Conservation (phyloP, 30 jellyfish, hydroid and myxozoan genomes). For the Hydractinia echinata region DNA sequence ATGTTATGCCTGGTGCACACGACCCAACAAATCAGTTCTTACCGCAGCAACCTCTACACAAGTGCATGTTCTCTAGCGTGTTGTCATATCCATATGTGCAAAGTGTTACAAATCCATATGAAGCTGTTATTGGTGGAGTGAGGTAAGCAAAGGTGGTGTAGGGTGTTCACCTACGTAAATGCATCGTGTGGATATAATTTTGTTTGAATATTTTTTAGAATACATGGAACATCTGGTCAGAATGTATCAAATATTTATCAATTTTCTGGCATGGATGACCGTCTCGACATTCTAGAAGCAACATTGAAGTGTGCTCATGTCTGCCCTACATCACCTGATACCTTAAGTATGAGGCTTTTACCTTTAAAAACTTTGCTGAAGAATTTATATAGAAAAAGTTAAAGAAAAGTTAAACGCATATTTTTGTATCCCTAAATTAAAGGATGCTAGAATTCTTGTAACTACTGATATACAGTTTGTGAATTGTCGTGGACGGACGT, state of each 20-base stretch:
- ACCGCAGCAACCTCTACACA: slow-evolving; percentile 98
- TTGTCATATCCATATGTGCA: slow-evolving; percentile 52
- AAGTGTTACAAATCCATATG: slow-evolving; percentile 88
- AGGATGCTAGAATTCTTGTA: no score
- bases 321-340: slow-evolving; percentile 94
- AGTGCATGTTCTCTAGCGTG: slow-evolving; percentile 89
- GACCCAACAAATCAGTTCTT: slow-evolving; percentile 97
- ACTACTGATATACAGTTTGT: no score
- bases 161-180: neutral
- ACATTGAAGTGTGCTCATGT: slow-evolving; percentile 77
- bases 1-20: slow-evolving; percentile 94
- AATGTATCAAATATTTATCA: slow-evolving; percentile 63
- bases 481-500: no score
- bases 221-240: slow-evolving; percentile 98
- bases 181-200: neutral
- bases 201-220: slow-evolving; percentile 26
- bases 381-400: no score
- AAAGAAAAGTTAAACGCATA: no score
- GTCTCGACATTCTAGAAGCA: slow-evolving; percentile 77
- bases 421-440: no score
- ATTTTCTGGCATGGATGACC: slow-evolving; percentile 58
- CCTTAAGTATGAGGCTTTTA: slow-evolving; percentile 58
- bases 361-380: no score
- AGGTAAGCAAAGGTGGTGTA: slow-evolving; percentile 43
- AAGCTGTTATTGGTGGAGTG: slow-evolving; percentile 73